A percentile compares a stretch with the other conserved stretches of the same genome.
Evolutionary conservation across 2,888 invertebrate species (phyloP).

Genomic region (Tenthredo notha): DNA sequence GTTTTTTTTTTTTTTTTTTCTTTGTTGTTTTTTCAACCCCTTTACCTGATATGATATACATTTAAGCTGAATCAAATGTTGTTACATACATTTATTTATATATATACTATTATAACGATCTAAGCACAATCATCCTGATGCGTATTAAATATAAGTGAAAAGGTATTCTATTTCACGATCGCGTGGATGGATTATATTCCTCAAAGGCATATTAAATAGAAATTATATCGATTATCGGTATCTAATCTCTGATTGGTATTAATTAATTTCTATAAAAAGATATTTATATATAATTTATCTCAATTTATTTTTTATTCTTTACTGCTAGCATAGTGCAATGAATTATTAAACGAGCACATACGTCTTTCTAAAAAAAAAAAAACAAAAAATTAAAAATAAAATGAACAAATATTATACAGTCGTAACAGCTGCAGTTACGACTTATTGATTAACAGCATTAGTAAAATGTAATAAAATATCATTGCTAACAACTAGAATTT

Average conservation of each 20-base stretch:
- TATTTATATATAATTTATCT: background rate
- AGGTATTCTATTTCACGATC: conserved; percentile 6
- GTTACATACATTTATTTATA: background rate
- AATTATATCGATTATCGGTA: background rate
- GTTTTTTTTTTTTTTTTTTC: background rate
- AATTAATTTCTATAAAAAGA: background rate
- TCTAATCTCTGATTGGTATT: background rate
- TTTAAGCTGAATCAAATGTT: background rate
- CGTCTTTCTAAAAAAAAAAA: background rate
- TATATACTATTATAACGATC: background rate
- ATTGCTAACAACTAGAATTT: background rate
- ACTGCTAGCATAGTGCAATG: background rate
- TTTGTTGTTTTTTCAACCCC: background rate
- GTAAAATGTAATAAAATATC: background rate
- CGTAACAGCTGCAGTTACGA: background rate
- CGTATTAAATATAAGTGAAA: background rate
- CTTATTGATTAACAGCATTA: background rate
- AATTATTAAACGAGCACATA: background rate
- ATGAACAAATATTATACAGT: background rate
- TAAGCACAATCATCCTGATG: background rate
- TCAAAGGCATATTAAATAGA: conserved; percentile 18
- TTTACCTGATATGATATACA: background rate
- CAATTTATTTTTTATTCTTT: background rate
- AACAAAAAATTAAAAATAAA: background rate
- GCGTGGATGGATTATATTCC: conserved; percentile 33